Evolutionary conservation across 2,888 invertebrate genomes (phyloP), one percentile per base, ranked within the genome.

Genomic region (Palloptera scutellata): DNA sequence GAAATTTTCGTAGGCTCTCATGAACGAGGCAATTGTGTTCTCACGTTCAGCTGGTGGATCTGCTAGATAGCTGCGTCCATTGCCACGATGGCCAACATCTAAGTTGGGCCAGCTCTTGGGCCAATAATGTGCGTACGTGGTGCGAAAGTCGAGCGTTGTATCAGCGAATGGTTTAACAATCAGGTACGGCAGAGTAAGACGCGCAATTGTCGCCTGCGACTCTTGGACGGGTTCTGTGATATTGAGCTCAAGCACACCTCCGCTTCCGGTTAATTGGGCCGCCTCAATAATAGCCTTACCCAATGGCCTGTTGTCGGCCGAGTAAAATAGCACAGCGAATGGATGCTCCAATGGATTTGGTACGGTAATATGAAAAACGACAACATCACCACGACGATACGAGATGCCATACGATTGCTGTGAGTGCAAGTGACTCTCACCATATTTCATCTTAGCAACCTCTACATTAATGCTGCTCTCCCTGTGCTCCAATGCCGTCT

Each of bases 31-130:
- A 77, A 98, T 91, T 11, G 98, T 98, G 84, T 98, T 98, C 86
- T 98, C 98, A 74, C 74, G 75, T 65, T 81, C 77, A 9, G 94
- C 88, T 63, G 97, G 93, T 79, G 93, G 91, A 84, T 86, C 87
- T 89, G 75, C 75, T 30, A 79, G 79, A 83, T 94, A 97, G 74
- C 96, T 97, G 69, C 93, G 93, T 62, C 98, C 98, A 64, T 95
- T 90, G 15, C 98, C 98, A 64, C 98, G 88, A 83, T 98, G 98
- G 0, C 98, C 98, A 59, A 98, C 95, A 86, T 98, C 96, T 64
- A 98, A 85, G 0, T 94, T 94, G 20, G 90, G 90, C 91, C 94
- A 92, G 48, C 91, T 87, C 61, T 91, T 89, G 76, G 93, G 92
- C 97, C 97, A 97, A 81, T 95, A 91, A 75, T 92, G 91, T 1